phyloP scores from a whole-genome alignment of 2,888 invertebrate genomes.

The Leptinotarsa haldemani region DNA sequence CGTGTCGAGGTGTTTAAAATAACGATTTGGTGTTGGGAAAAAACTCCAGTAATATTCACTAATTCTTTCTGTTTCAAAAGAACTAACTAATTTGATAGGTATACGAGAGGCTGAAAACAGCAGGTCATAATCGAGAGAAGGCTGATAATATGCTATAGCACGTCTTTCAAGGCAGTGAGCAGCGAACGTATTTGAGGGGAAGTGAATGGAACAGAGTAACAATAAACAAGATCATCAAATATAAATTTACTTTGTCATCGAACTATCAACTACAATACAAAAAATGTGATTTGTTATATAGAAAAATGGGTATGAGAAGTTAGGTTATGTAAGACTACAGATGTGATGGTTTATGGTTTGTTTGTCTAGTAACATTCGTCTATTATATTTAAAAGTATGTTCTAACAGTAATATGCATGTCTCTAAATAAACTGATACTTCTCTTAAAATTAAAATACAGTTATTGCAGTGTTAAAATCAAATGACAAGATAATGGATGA shows the following conservation, averaged over 20 bases:
- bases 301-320: conserved; percentile 41
- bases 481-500: background rate
- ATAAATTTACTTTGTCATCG: conserved; percentile 47
- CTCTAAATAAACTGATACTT: conserved; percentile 11
- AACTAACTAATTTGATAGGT: too few relatives aligned
- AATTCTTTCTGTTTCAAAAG: too few relatives aligned
- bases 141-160: too few relatives aligned
- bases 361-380: conserved; percentile 25
- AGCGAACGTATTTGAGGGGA: too few relatives aligned
- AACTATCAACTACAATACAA: conserved; percentile 46
- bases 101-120: too few relatives aligned
- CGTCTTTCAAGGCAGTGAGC: too few relatives aligned
- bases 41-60: too few relatives aligned
- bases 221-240: conserved; percentile 37
- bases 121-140: too few relatives aligned
- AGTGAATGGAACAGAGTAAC: background rate
- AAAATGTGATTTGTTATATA: conserved; percentile 45
- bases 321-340: conserved; percentile 37
- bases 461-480: conserved; percentile 16
- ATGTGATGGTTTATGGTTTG: conserved; percentile 22
- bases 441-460: conserved; percentile 2
- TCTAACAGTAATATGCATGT: conserved; percentile 1
- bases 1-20: too few relatives aligned
- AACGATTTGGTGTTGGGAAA: too few relatives aligned
- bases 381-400: conserved; percentile 23